Conservation (phyloP, 1,140 invertebrate genomes). For the Solen grandis region DNA sequence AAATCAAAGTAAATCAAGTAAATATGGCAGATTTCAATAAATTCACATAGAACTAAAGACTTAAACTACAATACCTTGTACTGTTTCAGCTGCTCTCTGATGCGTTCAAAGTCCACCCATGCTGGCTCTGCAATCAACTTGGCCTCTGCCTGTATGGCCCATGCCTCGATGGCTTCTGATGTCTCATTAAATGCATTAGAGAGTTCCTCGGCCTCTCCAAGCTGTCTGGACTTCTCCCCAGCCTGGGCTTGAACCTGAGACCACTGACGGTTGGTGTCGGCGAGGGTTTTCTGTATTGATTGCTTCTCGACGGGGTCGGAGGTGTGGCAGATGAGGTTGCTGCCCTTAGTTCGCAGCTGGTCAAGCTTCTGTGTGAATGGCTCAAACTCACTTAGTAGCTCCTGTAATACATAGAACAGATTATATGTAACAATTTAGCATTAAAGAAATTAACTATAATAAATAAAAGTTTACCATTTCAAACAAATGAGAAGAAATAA, state of each 20-base stretch:
- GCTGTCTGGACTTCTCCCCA: slow-evolving; percentile 86
- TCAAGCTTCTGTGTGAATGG: slow-evolving; percentile 69
- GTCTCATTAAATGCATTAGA: slow-evolving; percentile 92
- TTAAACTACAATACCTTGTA: too few species aligned
- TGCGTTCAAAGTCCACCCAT: slow-evolving; percentile 88
- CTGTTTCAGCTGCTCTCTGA: slow-evolving; percentile 90
- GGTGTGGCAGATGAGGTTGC: slow-evolving; percentile 69
- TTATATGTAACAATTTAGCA: too few species aligned
- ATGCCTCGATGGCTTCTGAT: slow-evolving; percentile 89
- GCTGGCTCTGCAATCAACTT: slow-evolving; percentile 90
- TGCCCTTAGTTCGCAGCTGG: slow-evolving; percentile 66
- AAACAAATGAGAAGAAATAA: too few species aligned
- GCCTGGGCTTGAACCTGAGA: slow-evolving; percentile 86
- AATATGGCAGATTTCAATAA: too few species aligned
- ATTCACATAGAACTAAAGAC: too few species aligned
- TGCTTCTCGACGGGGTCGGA: slow-evolving; percentile 70
- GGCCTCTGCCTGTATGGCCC: slow-evolving; percentile 90
- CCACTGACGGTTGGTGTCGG: slow-evolving; percentile 86
- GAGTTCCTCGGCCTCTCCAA: slow-evolving; percentile 93
- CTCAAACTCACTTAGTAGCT: slow-evolving; percentile 66
- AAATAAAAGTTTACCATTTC: too few species aligned
- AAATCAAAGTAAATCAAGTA: too few species aligned
- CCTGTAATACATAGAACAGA: too few species aligned
- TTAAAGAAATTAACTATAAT: too few species aligned
- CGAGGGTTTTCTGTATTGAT: slow-evolving; percentile 67